Conservation (phyloP, 2,113 vertebrate genomes). For the Oryzias curvinotus region DNA sequence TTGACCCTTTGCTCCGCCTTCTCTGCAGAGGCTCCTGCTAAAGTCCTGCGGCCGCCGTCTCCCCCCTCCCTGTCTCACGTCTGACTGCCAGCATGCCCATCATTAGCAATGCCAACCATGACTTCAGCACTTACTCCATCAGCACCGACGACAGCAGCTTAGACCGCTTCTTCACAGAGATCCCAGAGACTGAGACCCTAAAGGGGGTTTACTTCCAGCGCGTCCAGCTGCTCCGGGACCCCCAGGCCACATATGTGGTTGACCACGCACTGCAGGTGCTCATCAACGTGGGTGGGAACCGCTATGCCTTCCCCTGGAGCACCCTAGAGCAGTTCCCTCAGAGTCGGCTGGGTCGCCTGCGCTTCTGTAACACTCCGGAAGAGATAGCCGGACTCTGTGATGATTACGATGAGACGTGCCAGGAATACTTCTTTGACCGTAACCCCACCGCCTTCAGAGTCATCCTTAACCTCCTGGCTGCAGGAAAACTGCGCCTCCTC, state of each 20-base stretch:
- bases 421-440: conserved; percentile 93
- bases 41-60: background rate
- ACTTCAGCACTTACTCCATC: conserved; percentile 81
- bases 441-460: conserved; percentile 88
- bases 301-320: conserved; percentile 91
- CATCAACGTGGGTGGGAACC: conserved; percentile 90
- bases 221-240: conserved; percentile 74
- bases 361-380: conserved; percentile 82
- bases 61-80: background rate
- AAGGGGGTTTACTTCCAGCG: conserved; percentile 90
- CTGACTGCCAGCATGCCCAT: conserved; percentile 80
- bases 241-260: conserved; percentile 44
- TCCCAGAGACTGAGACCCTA: conserved; percentile 75
- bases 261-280: conserved; percentile 84
- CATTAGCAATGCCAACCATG: conserved; percentile 83
- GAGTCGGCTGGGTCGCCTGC: conserved; percentile 86
- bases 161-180: conserved; percentile 77
- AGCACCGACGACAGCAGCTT: conserved; percentile 83
- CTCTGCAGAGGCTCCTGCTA: background rate
- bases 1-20: conserved; percentile 11
- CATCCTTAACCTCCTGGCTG: conserved; percentile 91
- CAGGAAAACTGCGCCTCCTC: conserved; percentile 88
- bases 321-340: conserved; percentile 90
- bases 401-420: conserved; percentile 87
- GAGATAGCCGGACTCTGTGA: conserved; percentile 90